These are phyloP conservation scores for Agrypnia vestita DNA, from an alignment of 1,140 invertebrate genomes.

Conservation along the genomic window DNA sequence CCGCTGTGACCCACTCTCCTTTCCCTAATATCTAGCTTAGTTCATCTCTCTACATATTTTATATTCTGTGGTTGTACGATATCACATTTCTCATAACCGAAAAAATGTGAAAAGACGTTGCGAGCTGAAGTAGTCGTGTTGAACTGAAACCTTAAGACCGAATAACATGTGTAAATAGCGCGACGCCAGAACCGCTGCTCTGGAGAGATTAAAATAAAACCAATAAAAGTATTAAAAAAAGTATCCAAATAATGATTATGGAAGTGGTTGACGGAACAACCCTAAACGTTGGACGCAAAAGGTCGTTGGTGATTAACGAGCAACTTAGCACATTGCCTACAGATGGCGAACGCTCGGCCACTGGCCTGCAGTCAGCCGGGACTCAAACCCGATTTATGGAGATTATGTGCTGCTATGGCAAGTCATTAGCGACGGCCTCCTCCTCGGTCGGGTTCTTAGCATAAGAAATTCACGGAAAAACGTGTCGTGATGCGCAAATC, in stretches of 20 bases:
- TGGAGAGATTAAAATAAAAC: too few species aligned
- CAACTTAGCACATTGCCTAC: constrained; percentile 59
- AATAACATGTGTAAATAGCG: too few species aligned
- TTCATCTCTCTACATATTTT: too few species aligned
- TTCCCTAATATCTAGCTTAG: too few species aligned
- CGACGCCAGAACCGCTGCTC: too few species aligned
- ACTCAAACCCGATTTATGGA: constrained; percentile 60
- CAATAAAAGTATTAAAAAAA: background rate
- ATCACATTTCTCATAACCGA: too few species aligned
- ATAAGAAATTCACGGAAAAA: constrained; percentile 23
- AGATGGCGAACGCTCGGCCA: constrained; percentile 52
- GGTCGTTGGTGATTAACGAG: constrained; percentile 57
- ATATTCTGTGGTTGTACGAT: too few species aligned
- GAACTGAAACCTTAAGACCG: too few species aligned
- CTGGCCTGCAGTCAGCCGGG: constrained; percentile 28
- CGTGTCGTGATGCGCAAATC: constrained; percentile 13
- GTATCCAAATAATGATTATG: background rate
- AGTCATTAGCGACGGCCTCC: constrained; percentile 29
- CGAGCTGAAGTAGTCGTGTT: too few species aligned
- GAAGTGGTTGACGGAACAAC: constrained; percentile 22
- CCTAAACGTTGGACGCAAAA: background rate
- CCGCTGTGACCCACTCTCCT: too few species aligned
- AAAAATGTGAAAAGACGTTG: too few species aligned
- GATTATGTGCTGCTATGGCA: constrained; percentile 49
- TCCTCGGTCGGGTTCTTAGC: background rate